Conservation (phyloP, 2,888 invertebrate species). For the Melieria crassipennis region DNA sequence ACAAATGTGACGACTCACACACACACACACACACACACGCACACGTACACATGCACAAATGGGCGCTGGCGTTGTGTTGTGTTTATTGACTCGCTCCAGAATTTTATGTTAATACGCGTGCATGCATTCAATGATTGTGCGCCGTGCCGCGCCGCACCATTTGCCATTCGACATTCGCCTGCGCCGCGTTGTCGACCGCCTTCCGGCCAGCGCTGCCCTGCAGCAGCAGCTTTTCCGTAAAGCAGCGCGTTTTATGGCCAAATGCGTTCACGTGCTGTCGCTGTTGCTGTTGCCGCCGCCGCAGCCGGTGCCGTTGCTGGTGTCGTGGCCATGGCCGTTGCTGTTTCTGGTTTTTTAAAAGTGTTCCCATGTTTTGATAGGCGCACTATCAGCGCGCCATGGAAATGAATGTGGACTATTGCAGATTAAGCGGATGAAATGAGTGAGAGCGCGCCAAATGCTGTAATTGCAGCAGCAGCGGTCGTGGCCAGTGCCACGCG, state of each 20-base stretch:
- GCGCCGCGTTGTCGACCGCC: neutral
- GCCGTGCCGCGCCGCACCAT: neutral
- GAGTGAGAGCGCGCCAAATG: slow-evolving; percentile 29
- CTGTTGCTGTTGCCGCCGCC: neutral
- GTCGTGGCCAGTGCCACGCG: too few species aligned
- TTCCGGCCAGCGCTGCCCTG: neutral
- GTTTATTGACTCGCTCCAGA: neutral
- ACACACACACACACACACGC: neutral
- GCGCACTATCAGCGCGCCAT: slow-evolving; percentile 60
- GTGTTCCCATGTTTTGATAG: slow-evolving; percentile 62
- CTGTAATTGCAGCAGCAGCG: slow-evolving; percentile 24
- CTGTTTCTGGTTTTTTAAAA: slow-evolving; percentile 51
- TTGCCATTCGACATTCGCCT: neutral
- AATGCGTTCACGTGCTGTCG: neutral
- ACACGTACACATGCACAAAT: neutral
- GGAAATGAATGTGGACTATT: slow-evolving; percentile 62
- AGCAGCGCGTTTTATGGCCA: neutral
- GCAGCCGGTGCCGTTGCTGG: neutral
- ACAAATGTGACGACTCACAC: neutral
- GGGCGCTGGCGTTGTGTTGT: too few species aligned
- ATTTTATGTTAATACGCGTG: neutral
- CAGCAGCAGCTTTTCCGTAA: neutral
- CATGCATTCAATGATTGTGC: neutral
- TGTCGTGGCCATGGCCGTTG: neutral
- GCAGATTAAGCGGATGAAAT: slow-evolving; percentile 31